Percentiles rank a stretch among this genome's conserved stretches.
Conservation (phyloP, 2,113 vertebrate genomes). For the Chrysochloris asiatica region DNA sequence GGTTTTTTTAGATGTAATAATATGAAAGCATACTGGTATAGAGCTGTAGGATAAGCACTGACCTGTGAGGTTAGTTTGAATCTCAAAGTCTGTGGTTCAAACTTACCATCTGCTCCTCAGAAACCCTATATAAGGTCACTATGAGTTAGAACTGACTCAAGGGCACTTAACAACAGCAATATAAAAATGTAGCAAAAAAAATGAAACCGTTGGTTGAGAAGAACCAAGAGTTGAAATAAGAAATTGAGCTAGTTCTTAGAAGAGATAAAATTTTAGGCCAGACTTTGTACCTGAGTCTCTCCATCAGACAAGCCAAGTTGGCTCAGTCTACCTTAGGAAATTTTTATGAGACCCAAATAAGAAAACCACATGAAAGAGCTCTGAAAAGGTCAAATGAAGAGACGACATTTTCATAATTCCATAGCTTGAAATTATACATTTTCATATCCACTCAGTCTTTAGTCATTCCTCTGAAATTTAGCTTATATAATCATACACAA, state of each 20-base stretch:
- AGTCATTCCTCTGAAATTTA: slow-evolving; percentile 14
- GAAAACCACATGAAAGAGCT: neutral
- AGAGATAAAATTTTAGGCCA: neutral
- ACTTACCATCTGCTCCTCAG: too few relatives aligned
- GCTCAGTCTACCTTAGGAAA: too few relatives aligned
- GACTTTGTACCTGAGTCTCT: neutral
- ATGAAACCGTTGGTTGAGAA: neutral
- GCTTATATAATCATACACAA: neutral
- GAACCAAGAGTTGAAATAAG: neutral
- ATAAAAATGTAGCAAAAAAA: too few relatives aligned
- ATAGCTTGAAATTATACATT: neutral
- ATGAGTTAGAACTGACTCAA: too few relatives aligned
- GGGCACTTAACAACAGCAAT: too few relatives aligned
- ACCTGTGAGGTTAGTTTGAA: too few relatives aligned
- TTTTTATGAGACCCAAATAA: neutral
- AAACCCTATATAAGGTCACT: too few relatives aligned
- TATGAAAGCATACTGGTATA: too few relatives aligned
- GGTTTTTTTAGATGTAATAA: slow-evolving; percentile 11
- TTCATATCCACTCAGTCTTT: neutral
- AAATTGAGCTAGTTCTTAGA: neutral
- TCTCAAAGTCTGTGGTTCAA: too few relatives aligned
- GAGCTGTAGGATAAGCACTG: too few relatives aligned
- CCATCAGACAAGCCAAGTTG: neutral
- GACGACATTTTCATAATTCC: neutral
- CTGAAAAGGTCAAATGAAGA: neutral